A percentile compares a stretch with the other conserved stretches of the same genome.
Evolutionary conservation across 2,113 vertebrate species (phyloP).

Genomic region (Ptilorrhoa leucosticta): DNA sequence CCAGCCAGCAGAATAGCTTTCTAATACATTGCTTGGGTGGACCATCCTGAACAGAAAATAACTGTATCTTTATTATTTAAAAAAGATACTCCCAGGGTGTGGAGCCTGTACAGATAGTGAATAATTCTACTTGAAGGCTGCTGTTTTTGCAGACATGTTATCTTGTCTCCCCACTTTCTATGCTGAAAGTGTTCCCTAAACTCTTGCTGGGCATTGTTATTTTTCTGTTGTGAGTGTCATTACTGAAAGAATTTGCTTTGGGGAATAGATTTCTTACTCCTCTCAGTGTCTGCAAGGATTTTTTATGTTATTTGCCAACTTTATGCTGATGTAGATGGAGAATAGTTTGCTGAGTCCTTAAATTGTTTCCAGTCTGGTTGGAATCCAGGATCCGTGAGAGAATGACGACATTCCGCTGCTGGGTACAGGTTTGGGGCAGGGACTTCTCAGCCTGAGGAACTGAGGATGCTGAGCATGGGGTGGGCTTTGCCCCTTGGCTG

Average conservation of each 20-base stretch:
- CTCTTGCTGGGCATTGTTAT: neutral
- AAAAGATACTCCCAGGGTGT: neutral
- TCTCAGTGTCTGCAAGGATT: neutral
- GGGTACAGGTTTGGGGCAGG: neutral
- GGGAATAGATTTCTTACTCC: neutral
- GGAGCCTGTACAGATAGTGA: neutral
- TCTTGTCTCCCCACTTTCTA: neutral
- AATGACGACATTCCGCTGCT: fast-evolving
- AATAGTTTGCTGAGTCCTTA: neutral
- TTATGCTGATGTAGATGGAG: neutral
- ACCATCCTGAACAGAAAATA: neutral
- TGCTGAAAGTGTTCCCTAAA: neutral
- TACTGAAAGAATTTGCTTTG: neutral
- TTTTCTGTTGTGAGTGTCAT: neutral
- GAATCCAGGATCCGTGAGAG: neutral
- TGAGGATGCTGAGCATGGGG: neutral
- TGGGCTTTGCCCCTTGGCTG: neutral
- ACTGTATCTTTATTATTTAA: neutral
- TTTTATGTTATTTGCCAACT: neutral
- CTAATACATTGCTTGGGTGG: neutral
- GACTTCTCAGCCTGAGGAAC: neutral
- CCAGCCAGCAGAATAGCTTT: neutral
- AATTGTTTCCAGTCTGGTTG: neutral
- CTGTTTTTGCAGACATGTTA: neutral
- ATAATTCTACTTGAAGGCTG: neutral